These are phyloP conservation scores for Cladopsammia gracilis DNA, from an alignment of 64 coral and sea anemone genomes.

Conservation along the genomic window DNA sequence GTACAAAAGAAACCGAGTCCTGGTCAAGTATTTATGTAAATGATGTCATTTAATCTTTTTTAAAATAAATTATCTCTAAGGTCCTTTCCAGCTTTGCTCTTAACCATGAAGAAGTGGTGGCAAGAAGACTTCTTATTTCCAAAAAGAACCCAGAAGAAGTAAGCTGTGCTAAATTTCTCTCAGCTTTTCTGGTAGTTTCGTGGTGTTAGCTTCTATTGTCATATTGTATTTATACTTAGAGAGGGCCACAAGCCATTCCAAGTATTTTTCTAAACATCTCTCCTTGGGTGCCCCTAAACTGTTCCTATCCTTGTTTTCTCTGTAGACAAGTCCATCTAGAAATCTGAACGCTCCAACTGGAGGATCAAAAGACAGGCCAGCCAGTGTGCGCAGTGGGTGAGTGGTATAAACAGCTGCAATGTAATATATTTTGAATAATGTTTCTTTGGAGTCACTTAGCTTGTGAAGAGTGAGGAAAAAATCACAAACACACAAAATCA, in stretches of 20 bases:
- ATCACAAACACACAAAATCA: too few species aligned
- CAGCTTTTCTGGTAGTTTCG: background rate
- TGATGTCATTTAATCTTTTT: too few species aligned
- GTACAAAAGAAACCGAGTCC: too few species aligned
- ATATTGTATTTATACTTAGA: too few species aligned
- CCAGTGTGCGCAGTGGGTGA: constrained; percentile 91
- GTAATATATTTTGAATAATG: too few species aligned
- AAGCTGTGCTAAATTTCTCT: constrained; percentile 28
- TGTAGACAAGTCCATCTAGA: constrained; percentile 77
- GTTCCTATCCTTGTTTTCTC: background rate
- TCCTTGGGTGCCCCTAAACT: too few species aligned
- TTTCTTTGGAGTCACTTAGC: too few species aligned
- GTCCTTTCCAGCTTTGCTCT: constrained; percentile 92
- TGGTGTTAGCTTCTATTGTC: too few species aligned
- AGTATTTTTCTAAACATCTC: too few species aligned
- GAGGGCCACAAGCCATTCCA: too few species aligned
- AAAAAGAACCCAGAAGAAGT: constrained; percentile 93
- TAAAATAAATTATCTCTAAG: background rate
- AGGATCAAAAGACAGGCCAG: constrained; percentile 91
- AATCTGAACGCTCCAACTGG: constrained; percentile 86
- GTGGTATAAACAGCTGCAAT: constrained; percentile 9
- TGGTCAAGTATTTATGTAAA: too few species aligned
- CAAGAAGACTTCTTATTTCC: constrained; percentile 88
- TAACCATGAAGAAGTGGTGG: constrained; percentile 87
- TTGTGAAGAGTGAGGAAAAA: too few species aligned